Evolutionary conservation across 2,113 vertebrate genomes (phyloP).

Genomic region (sheep (Ovis aries)): ARS-UI_Ramb_v3.0 NC_056065.1:64021001-64021500

Average conservation of each 20-base stretch:
- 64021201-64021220: background rate
- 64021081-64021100: background rate
- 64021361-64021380: slow-evolving; percentile 95
- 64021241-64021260: background rate
- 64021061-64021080: background rate
- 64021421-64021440: slow-evolving; percentile 89
- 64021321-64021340: background rate
- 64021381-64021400: slow-evolving; percentile 96
- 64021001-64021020: background rate
- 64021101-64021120: background rate
- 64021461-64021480: background rate
- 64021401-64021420: slow-evolving; percentile 94
- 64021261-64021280: background rate
- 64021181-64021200: background rate
- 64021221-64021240: slow-evolving; percentile 15
- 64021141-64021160: background rate
- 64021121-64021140: background rate
- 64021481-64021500: background rate
- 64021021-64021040: background rate
- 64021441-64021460: slow-evolving; percentile 52
- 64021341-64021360: slow-evolving; percentile 49
- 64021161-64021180: background rate
- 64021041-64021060: background rate
- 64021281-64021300: background rate
- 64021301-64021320: background rate